These are phyloP conservation scores for Nemopilema nomurai DNA, from an alignment of 30 jellyfish, hydroid and myxozoan species.

Conservation along the genomic window DNA sequence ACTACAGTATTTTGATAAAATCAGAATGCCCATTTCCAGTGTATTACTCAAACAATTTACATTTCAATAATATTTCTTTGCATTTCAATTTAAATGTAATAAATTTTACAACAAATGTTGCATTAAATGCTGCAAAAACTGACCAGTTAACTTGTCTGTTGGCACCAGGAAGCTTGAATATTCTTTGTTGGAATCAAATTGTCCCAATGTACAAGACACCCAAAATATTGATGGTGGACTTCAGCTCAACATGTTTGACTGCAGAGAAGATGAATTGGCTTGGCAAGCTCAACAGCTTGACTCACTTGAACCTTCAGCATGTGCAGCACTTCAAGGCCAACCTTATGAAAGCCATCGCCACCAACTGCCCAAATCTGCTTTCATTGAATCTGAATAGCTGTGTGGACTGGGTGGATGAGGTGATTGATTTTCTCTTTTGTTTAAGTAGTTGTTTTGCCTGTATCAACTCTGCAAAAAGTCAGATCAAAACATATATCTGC, in stretches of 20 bases:
- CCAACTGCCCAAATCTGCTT: constrained; percentile 62
- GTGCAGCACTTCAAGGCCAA: constrained; percentile 75
- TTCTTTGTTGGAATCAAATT: constrained; percentile 78
- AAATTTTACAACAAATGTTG: constrained; percentile 84
- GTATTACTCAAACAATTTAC: constrained; percentile 29
- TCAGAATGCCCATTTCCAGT: constrained; percentile 55
- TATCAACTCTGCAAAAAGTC: not conserved
- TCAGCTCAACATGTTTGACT: constrained; percentile 66
- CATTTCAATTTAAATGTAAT: constrained; percentile 73
- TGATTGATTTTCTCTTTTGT: no score
- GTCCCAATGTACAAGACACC: constrained; percentile 64
- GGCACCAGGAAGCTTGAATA: constrained; percentile 88
- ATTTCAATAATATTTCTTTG: constrained; percentile 52
- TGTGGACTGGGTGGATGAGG: constrained; percentile 97
- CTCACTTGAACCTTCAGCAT: constrained; percentile 66
- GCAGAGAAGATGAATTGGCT: constrained; percentile 95
- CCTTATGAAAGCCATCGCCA: constrained; percentile 82
- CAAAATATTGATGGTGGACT: constrained; percentile 54
- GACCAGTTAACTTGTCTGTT: constrained; percentile 55
- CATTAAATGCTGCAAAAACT: constrained; percentile 77
- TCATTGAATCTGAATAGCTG: constrained; percentile 74
- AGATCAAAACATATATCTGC: no score
- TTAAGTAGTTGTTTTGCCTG: not conserved
- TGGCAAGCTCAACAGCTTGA: constrained; percentile 71
- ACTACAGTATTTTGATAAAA: constrained; percentile 26